Evolutionary conservation across 2,113 vertebrate species (phyloP).

Genomic region (Rhizomys pruinosus): DNA sequence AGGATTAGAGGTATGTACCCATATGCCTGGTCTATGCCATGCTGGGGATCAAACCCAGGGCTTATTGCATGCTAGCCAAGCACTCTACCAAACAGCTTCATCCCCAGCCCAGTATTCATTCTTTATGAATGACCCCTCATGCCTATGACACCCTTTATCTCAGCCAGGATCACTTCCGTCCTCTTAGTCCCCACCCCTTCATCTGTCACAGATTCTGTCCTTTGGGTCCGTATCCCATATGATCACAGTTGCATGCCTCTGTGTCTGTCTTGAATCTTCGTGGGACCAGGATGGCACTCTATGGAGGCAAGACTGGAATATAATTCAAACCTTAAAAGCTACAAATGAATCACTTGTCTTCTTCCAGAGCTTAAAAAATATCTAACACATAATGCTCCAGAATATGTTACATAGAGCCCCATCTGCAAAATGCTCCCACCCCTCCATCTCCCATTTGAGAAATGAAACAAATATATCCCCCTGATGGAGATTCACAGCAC

Average conservation of each 20-base stretch:
- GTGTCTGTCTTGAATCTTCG: background rate
- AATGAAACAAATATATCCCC: background rate
- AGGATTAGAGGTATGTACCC: background rate
- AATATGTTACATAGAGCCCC: background rate
- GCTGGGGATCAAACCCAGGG: too few relatives aligned
- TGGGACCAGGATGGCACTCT: background rate
- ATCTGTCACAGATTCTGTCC: background rate
- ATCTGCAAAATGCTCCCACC: background rate
- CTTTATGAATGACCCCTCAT: background rate
- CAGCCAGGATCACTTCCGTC: background rate
- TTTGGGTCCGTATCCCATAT: background rate
- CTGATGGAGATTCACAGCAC: background rate
- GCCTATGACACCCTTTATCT: background rate
- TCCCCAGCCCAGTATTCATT: background rate
- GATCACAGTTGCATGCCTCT: background rate
- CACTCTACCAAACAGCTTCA: background rate
- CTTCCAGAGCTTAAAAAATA: background rate
- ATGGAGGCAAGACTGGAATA: background rate
- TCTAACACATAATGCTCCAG: background rate
- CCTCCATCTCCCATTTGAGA: background rate
- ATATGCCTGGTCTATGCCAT: background rate
- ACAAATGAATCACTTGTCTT: background rate
- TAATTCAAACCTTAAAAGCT: background rate
- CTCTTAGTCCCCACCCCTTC: background rate
- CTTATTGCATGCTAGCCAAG: background rate